Percentiles rank a stretch among this genome's conserved stretches.
phyloP scores from a whole-genome alignment of 2,113 vertebrate genomes.

The Hyla sarda region DNA sequence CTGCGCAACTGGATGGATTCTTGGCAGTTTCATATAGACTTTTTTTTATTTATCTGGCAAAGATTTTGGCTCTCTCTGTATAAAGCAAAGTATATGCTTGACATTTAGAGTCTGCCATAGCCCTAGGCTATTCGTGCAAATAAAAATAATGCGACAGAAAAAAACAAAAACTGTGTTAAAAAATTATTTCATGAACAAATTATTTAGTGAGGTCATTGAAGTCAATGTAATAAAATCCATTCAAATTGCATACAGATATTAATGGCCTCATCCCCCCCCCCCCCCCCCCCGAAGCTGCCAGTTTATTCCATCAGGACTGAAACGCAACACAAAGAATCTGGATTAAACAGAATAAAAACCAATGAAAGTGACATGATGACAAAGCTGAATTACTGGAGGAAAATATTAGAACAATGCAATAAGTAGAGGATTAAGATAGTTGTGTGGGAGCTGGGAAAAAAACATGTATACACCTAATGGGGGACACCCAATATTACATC shows the following conservation, averaged over 20 bases:
- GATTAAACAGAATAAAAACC: not conserved
- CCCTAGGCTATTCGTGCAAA: conserved; percentile 15
- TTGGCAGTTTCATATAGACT: conserved; percentile 39
- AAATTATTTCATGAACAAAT: not conserved
- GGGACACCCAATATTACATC: not conserved
- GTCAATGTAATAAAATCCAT: not conserved
- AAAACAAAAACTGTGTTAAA: conserved; percentile 13
- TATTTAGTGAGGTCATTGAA: not conserved
- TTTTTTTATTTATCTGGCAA: conserved; percentile 47
- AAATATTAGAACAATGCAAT: no score
- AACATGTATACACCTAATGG: not conserved
- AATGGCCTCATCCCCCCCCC: not conserved
- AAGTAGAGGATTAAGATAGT: not conserved
- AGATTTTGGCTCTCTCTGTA: conserved; percentile 36
- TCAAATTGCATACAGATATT: not conserved
- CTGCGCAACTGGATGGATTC: conserved; percentile 36
- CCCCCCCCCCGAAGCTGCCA: not conserved
- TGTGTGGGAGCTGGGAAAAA: not conserved
- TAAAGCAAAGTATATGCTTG: conserved; percentile 47
- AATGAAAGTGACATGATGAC: not conserved
- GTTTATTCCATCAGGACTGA: not conserved
- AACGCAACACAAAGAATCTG: not conserved
- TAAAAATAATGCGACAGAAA: not conserved
- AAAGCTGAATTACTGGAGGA: no score
- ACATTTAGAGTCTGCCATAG: conserved; percentile 31